These are phyloP conservation scores for Elachura formosa DNA, from an alignment of 2,113 vertebrate species.

Conservation along the genomic window DNA sequence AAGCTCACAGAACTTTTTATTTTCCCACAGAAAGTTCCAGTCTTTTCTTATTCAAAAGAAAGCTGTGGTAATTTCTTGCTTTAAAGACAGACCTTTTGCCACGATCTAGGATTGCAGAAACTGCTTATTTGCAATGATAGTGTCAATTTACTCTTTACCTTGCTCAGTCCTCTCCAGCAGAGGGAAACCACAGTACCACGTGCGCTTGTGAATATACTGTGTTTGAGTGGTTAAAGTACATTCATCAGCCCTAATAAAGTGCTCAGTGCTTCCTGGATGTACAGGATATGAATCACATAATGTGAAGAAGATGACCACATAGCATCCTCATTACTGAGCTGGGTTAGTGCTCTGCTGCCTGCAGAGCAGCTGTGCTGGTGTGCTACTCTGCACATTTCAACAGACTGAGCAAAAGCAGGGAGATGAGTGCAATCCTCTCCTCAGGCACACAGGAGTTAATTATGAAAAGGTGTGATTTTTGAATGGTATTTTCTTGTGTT, in stretches of 20 bases:
- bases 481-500: neutral
- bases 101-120: neutral
- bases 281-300: conserved; percentile 43
- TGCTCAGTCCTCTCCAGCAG: neutral
- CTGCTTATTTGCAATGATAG: neutral
- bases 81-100: neutral
- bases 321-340: neutral
- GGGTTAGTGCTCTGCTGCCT: neutral
- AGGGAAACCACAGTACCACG: neutral
- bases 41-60: neutral
- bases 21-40: neutral
- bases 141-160: neutral
- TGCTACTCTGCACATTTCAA: neutral
- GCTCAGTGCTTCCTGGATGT: conserved; percentile 10
- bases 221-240: neutral
- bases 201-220: neutral
- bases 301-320: conserved; percentile 35
- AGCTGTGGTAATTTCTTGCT: neutral
- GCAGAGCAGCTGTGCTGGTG: conserved; percentile 9
- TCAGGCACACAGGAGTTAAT: neutral
- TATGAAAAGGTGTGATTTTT: conserved; percentile 8
- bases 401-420: neutral
- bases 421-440: neutral
- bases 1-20: neutral
- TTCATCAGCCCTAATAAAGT: conserved; percentile 19